phyloP scores from a whole-genome alignment of 2,888 invertebrate genomes.

The Osmoderma eremita region DNA sequence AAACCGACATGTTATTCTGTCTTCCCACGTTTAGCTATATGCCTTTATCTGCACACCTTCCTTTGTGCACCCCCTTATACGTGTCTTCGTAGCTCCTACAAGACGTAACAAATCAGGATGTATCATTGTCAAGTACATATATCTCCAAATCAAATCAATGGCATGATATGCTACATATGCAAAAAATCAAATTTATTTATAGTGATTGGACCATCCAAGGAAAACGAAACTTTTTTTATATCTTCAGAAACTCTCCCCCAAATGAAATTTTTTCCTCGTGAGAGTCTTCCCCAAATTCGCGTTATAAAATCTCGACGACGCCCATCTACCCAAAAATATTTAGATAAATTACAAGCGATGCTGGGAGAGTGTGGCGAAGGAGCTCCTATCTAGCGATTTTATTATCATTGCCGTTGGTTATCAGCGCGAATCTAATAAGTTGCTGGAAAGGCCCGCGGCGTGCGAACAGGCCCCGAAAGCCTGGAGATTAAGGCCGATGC shows the following conservation, averaged over 20 bases:
- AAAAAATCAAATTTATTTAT: no score
- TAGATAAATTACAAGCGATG: conserved; percentile 33
- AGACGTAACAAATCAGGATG: no score
- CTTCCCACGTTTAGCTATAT: no score
- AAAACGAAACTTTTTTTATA: neutral
- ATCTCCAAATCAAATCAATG: no score
- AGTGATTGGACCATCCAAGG: neutral
- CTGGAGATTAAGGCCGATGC: conserved; percentile 27
- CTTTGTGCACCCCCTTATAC: no score
- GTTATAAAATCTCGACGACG: neutral
- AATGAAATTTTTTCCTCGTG: conserved; percentile 1
- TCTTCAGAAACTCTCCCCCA: neutral
- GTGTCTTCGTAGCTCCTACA: no score
- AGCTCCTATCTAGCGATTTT: conserved; percentile 27
- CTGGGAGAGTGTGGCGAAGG: conserved; percentile 2
- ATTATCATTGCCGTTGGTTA: conserved; percentile 36
- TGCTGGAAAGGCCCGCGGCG: conserved; percentile 28
- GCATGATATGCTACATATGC: no score
- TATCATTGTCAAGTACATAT: no score
- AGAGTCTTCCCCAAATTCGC: neutral
- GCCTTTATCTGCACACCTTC: no score
- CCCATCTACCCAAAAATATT: conserved; percentile 16
- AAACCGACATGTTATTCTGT: no score
- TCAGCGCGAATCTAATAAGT: conserved; percentile 35
- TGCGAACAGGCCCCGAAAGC: conserved; percentile 27